Percentiles rank a stretch among this genome's conserved stretches.
These are phyloP conservation scores for Protaetia brevitarsis DNA, from an alignment of 1,140 invertebrate species.

Conservation along the genomic window DNA sequence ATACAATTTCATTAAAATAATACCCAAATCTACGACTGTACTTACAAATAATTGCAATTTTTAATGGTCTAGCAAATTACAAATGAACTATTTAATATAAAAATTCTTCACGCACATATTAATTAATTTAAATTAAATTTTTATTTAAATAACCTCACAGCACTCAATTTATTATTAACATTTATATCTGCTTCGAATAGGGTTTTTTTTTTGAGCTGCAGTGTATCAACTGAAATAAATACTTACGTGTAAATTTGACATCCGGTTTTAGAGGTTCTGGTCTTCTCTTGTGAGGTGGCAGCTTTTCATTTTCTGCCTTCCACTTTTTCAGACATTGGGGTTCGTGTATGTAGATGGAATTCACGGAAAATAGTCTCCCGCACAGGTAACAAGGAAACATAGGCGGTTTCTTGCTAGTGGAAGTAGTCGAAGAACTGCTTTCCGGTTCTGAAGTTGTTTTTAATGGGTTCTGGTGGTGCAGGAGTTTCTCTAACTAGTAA, in stretches of 20 bases:
- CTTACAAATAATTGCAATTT: too few relatives aligned
- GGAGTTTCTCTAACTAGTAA: not conserved
- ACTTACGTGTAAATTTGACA: conserved; percentile 52
- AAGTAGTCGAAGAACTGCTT: not conserved
- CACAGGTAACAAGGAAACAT: conserved; percentile 69
- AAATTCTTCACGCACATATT: too few relatives aligned
- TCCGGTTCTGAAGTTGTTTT: not conserved
- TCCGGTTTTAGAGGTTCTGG: conserved; percentile 64
- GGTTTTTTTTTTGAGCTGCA: not conserved
- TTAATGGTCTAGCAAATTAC: too few relatives aligned
- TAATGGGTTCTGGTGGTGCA: not conserved
- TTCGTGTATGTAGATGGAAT: conserved; percentile 71
- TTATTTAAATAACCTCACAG: too few relatives aligned
- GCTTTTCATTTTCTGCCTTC: conserved; percentile 64
- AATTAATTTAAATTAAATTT: too few relatives aligned
- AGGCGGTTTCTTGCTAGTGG: conserved; percentile 35
- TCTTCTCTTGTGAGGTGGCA: conserved; percentile 58
- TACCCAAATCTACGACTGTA: too few relatives aligned
- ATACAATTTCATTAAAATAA: too few relatives aligned
- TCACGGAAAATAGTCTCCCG: conserved; percentile 69
- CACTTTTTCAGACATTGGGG: conserved; percentile 76
- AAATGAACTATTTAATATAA: too few relatives aligned
- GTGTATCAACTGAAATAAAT: not conserved
- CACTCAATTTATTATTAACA: not conserved
- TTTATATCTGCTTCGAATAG: not conserved